Conservation (phyloP, 2,888 invertebrate genomes). For the Cryptus armator region DNA sequence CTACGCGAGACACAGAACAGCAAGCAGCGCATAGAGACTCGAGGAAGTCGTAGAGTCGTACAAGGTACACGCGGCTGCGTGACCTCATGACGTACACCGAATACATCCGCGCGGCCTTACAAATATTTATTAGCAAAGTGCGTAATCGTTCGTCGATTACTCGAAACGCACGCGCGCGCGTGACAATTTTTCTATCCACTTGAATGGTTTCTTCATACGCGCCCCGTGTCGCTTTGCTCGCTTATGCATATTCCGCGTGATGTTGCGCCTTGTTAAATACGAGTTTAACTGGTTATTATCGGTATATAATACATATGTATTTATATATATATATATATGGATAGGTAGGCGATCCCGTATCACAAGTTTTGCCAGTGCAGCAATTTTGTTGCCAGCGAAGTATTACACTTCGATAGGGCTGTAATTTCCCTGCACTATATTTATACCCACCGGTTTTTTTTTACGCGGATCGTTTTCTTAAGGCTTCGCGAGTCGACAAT, state of each 20-base stretch:
- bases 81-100: no score
- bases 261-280: background rate
- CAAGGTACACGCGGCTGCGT: no score
- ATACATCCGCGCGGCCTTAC: no score
- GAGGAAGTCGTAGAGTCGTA: no score
- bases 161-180: no score
- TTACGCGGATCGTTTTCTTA: constrained; percentile 6
- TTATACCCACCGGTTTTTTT: background rate
- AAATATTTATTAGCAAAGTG: no score
- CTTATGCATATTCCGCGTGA: background rate
- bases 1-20: background rate
- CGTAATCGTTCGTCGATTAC: no score
- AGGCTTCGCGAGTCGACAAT: constrained; percentile 13
- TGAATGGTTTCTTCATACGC: no score
- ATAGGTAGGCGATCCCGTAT: background rate
- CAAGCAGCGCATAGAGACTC: background rate
- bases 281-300: constrained; percentile 18
- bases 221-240: no score
- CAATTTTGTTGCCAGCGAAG: background rate
- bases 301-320: background rate
- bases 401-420: background rate
- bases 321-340: background rate
- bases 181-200: no score
- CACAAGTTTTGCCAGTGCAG: background rate
- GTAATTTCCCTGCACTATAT: constrained; percentile 19